Evolutionary conservation across 2,888 invertebrate genomes (phyloP), one percentile per base, ranked within the genome.

Genomic region (Chymomyza caudatula): DNA sequence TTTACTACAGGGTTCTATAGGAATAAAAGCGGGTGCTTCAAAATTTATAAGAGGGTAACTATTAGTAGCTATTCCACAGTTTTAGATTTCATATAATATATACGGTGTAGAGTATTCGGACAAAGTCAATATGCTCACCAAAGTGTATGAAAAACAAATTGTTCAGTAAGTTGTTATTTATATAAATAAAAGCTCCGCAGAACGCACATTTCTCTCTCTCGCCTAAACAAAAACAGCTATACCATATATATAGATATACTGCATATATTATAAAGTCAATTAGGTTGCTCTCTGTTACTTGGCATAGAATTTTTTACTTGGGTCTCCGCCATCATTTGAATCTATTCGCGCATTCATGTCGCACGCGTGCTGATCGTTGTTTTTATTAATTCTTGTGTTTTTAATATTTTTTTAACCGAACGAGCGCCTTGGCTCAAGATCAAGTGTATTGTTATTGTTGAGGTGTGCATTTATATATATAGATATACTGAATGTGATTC

Each of bases 321-420:
- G 19, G n/a, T 13, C 8, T 65, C 60, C 65, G 68, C 63, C 60
- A 57, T 67, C 67, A 54, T 60, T 56, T 17, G 37, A 49, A 52
- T 65, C 49, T 51, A 57, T 19, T 43, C 42, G 20, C 2, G 42
- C 42, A 23, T 52, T 57, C 4, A 13, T 11, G n/a, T 15, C 5
- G 19, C 17, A 37, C 47, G 49, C 59, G 49, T 59, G 59, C 25
- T 49, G 56, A 19, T 19, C 17, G 19, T 17, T 47, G 15, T n/a
- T 20, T 62, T 67, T 74, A 69, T 69, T 65, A 63, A 23, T 8
- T 11, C 13, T 69, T 74, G 76, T 76, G 42, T 43, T 23, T 8
- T 58, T 58, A 8, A 11, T 54, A 29, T n/a, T 37, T 37, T 37
- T 37, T 37, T 37, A 11, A 3, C 29, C 2, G 11, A 37, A 37